Conservation (phyloP, 2,888 invertebrate genomes). For the Thymelicus lineola region DNA sequence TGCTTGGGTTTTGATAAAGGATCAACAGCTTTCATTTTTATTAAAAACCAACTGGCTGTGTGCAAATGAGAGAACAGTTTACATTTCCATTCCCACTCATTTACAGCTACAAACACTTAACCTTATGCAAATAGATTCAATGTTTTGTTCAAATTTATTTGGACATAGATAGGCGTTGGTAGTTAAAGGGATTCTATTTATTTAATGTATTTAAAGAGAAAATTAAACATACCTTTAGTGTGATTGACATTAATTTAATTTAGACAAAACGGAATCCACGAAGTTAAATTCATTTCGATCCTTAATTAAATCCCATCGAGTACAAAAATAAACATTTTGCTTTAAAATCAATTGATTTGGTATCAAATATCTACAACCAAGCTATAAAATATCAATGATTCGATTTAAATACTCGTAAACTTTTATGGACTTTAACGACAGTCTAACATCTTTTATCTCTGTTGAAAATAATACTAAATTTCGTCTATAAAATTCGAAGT, state of each 20-base stretch:
- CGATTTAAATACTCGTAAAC: constrained; percentile 52
- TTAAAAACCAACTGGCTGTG: constrained; percentile 3
- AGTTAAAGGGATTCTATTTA: not conserved
- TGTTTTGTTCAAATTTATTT: constrained; percentile 5
- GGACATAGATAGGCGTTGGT: not conserved
- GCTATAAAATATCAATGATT: constrained; percentile 50
- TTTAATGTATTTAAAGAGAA: not conserved
- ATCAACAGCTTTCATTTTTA: constrained; percentile 16
- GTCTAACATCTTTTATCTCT: constrained; percentile 13
- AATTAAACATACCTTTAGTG: not conserved
- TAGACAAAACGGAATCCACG: not conserved
- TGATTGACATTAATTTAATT: not conserved
- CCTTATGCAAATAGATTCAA: constrained; percentile 14
- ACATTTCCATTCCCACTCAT: constrained; percentile 6
- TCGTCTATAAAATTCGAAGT: not conserved
- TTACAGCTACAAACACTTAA: constrained; percentile 7
- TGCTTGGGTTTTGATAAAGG: constrained; percentile 12
- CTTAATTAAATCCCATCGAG: not conserved
- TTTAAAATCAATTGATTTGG: constrained; percentile 39
- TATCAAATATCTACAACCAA: constrained; percentile 40
- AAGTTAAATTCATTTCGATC: not conserved
- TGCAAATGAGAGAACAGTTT: not conserved
- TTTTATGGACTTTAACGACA: constrained; percentile 45
- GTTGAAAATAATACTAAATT: not conserved
- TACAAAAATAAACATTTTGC: constrained; percentile 5